Conservation (phyloP, 2,113 vertebrate genomes). For the Stigmatopora nigra region DNA sequence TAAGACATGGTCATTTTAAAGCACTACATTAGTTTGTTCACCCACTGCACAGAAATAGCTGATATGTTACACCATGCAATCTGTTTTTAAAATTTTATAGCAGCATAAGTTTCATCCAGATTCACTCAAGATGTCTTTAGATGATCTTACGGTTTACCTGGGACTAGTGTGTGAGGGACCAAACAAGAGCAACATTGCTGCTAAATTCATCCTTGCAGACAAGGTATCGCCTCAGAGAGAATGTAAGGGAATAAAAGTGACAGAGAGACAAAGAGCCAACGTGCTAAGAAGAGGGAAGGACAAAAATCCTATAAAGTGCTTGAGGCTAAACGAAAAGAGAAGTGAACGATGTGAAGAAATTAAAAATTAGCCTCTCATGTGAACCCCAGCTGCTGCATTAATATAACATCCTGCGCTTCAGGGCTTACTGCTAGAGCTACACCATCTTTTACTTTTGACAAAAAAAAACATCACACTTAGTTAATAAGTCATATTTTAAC, state of each 20-base stretch:
- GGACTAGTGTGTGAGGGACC: not conserved
- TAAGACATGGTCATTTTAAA: too few species aligned
- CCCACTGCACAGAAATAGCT: too few species aligned
- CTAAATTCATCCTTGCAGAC: slow-evolving; percentile 5
- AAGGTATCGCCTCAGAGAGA: slow-evolving; percentile 16
- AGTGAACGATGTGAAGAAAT: slow-evolving; percentile 78
- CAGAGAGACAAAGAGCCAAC: slow-evolving; percentile 20
- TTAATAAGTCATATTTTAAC: slow-evolving; percentile 72
- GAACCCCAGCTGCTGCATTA: slow-evolving; percentile 71
- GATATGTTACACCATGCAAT: too few species aligned
- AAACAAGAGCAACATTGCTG: not conserved
- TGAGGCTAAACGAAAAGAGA: slow-evolving; percentile 45
- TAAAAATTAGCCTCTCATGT: slow-evolving; percentile 77
- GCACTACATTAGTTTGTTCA: too few species aligned
- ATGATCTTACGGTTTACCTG: slow-evolving; percentile 60
- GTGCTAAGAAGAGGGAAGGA: slow-evolving; percentile 20
- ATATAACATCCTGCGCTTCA: slow-evolving; percentile 74
- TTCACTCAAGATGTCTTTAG: slow-evolving; percentile 62
- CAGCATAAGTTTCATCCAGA: slow-evolving; percentile 12
- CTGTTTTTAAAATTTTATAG: slow-evolving; percentile 1
- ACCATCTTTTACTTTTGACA: slow-evolving; percentile 73
- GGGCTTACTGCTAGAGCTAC: slow-evolving; percentile 65
- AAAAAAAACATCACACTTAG: slow-evolving; percentile 62
- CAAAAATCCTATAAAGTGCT: slow-evolving; percentile 50
- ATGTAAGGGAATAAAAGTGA: slow-evolving; percentile 26